Evolutionary conservation across 2,113 vertebrate species (phyloP), one percentile per base, ranked within the genome.

Genomic region (Aepyceros melampus): DNA sequence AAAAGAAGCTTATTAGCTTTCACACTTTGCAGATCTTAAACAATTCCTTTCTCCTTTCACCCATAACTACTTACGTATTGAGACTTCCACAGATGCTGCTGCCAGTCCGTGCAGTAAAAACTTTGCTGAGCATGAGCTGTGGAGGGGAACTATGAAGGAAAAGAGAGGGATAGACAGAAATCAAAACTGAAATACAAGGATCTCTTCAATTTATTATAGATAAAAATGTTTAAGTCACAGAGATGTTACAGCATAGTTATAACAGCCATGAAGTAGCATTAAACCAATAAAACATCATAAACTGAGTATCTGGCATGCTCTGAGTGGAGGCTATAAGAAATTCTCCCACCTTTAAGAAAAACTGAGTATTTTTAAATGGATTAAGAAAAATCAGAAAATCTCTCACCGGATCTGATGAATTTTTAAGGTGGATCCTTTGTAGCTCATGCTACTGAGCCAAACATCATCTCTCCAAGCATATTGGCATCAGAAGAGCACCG

Each of bases 381-480:
- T 84, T 67, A 47, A 76, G 43, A 93, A 92, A 92, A 76, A 83
- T 79, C 16, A 93, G 81, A 87, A 67, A 74, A 45, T 3, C 13
- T 23, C 99, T 99, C 96, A 99, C 99, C 99, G 99, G 79, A 99
- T 99, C 97, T 99, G 99, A 98, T 99, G 99, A 97, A 99, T 99
- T 99, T 99, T 99, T 96, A 99, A 88, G 0, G 99, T 99, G 21
- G 99, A 99, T 74, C 99, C 99, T 98, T 99, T 99, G 98, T 99
- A 99, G 98, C 99, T 99, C 99, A 99, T 99, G 99, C 99, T 97
- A 99, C 99, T 27, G 99, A 99, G 86, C 99, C 99, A 98, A 99
- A 99, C 99, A 99, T 99, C 99, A 99, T 99, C 98, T 99, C 99
- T 87, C 99, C 99, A 95, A 99, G 99, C 99, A 99, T 99, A 96